A percentile compares a stretch with the other conserved stretches of the same genome.
Conservation (phyloP, 2,113 vertebrate species). For the Eretmodus cyanostictus region DNA sequence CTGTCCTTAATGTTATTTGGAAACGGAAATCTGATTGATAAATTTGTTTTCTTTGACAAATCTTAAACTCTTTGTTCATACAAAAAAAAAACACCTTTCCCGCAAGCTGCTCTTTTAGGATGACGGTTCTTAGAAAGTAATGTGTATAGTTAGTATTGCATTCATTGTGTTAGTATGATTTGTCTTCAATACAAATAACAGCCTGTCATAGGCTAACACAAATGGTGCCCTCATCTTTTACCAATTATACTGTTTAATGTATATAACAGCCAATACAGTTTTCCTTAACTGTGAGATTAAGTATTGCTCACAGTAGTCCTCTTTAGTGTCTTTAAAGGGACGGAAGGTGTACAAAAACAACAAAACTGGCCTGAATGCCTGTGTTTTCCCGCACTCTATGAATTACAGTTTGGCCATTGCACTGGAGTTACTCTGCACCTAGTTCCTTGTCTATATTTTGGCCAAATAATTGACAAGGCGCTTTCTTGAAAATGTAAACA, state of each 20-base stretch:
- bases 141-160: not conserved
- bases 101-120: not conserved
- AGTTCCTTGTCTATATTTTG: constrained; percentile 11
- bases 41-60: not conserved
- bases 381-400: not conserved
- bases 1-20: not conserved
- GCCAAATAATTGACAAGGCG: constrained; percentile 1
- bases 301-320: not conserved
- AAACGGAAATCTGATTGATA: not conserved
- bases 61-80: not conserved
- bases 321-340: not conserved
- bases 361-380: not conserved
- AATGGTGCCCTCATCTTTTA: not conserved
- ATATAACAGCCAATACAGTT: not conserved
- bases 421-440: not conserved
- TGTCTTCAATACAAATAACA: not conserved
- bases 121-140: not conserved
- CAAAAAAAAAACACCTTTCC: not conserved
- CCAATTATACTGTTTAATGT: not conserved
- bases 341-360: not conserved
- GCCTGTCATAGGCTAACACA: not conserved
- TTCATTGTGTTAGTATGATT: not conserved
- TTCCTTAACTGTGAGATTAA: not conserved
- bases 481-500: not conserved
- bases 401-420: not conserved